Conservation (phyloP, 2,797 vertebrate species). For the Macropodus opercularis region DNA sequence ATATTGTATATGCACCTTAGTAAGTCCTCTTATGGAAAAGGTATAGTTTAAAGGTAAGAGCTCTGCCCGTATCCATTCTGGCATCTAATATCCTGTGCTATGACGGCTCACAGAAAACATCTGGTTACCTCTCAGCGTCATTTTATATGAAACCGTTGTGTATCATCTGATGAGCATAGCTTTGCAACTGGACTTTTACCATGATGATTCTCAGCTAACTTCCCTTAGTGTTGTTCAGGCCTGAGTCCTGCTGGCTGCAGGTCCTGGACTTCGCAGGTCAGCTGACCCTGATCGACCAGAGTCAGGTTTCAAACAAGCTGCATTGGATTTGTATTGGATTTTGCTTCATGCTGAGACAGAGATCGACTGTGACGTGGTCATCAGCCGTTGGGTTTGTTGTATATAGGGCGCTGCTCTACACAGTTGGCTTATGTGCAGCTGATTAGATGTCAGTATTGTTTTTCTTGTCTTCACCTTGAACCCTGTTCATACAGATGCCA, state of each 20-base stretch:
- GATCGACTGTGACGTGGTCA: conserved; percentile 39
- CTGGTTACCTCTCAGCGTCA: conserved; percentile 19
- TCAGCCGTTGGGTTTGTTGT: conserved; percentile 7
- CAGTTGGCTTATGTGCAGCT: too few species aligned
- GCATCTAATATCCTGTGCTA: too few species aligned
- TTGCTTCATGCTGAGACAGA: conserved; percentile 44
- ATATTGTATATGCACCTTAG: too few species aligned
- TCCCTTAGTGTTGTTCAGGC: neutral
- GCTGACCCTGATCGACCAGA: conserved; percentile 61
- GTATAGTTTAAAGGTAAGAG: too few species aligned
- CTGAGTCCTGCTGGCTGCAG: conserved; percentile 24
- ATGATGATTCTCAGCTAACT: neutral
- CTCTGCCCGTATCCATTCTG: too few species aligned
- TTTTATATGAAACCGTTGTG: conserved; percentile 18
- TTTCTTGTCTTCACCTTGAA: neutral
- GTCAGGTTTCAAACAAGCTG: conserved; percentile 49
- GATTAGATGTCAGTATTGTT: conserved; percentile 7
- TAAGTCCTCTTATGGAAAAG: too few species aligned
- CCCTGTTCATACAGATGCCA: neutral
- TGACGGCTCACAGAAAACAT: conserved; percentile 49
- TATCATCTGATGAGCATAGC: conserved; percentile 21
- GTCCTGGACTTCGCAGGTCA: conserved; percentile 31
- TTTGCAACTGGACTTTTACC: too few species aligned
- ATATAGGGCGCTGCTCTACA: conserved; percentile 12
- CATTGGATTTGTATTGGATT: conserved; percentile 56